Conservation (phyloP, 2,113 vertebrate genomes). For the Engraulis encrasicolus region DNA sequence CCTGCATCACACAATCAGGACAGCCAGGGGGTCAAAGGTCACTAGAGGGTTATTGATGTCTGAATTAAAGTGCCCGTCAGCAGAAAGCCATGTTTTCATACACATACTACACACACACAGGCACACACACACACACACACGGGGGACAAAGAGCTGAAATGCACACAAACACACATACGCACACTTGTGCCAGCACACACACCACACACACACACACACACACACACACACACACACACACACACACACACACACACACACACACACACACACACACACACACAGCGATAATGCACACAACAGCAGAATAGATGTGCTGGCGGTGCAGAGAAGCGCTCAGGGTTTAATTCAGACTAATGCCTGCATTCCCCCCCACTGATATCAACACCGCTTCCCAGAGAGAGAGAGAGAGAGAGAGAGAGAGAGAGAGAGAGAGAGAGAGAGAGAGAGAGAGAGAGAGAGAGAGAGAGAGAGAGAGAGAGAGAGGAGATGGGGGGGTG, state of each 20-base stretch:
- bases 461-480: not conserved
- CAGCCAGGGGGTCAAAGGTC: conserved; percentile 72
- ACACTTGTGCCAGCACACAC: too few relatives aligned
- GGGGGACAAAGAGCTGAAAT: not conserved
- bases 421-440: not conserved
- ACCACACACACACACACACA: conserved; percentile 27
- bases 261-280: conserved; percentile 56
- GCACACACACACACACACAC: conserved; percentile 33
- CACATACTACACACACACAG: conserved; percentile 41
- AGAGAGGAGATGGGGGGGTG: not conserved
- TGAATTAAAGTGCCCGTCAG: conserved; percentile 81
- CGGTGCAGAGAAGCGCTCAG: not conserved
- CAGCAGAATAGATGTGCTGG: not conserved
- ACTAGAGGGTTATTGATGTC: conserved; percentile 72
- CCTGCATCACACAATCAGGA: conserved; percentile 76
- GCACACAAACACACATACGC: too few relatives aligned
- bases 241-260: not conserved
- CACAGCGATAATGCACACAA: conserved; percentile 10
- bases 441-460: not conserved
- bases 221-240: conserved; percentile 54
- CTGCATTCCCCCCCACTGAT: conserved; percentile 8
- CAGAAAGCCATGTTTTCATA: conserved; percentile 76
- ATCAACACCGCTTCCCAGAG: not conserved
- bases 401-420: not conserved
- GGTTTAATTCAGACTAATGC: conserved; percentile 11